Conservation (phyloP, 2,888 invertebrate genomes). For the Apodemia zela region DNA sequence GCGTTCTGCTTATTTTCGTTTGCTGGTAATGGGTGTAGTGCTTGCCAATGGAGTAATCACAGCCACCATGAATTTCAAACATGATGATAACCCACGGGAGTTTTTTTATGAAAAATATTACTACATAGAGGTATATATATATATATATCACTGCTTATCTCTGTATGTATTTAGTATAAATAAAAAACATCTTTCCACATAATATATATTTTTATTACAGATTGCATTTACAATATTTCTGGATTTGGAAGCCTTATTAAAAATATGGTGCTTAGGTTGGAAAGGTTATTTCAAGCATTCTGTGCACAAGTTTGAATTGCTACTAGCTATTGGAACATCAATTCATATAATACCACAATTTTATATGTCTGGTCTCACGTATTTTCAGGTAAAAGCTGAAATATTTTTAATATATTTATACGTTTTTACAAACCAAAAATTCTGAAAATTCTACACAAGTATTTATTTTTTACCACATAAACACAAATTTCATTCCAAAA, state of each 20-base stretch:
- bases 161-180: conserved; percentile 6
- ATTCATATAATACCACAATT: conserved; percentile 95
- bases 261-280: conserved; percentile 98
- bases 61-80: conserved; percentile 96
- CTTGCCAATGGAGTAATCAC: conserved; percentile 97
- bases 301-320: conserved; percentile 97
- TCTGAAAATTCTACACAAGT: too few relatives aligned
- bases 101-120: conserved; percentile 95
- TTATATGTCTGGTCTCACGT: conserved; percentile 96
- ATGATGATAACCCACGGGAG: conserved; percentile 90
- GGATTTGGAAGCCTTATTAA: conserved; percentile 96
- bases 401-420: not conserved
- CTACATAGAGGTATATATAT: conserved; percentile 87
- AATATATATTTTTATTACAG: conserved; percentile 54
- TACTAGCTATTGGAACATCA: conserved; percentile 95
- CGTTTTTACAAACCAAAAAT: too few relatives aligned
- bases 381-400: conserved; percentile 89
- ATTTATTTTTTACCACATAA: too few relatives aligned
- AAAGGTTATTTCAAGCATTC: conserved; percentile 97
- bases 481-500: too few relatives aligned
- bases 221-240: conserved; percentile 96
- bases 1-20: conserved; percentile 94
- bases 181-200: not conserved
- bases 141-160: too few relatives aligned
- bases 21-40: conserved; percentile 96